These are phyloP conservation scores for Symphodus melops DNA, from an alignment of 2,113 vertebrate species.

Conservation along the genomic window DNA sequence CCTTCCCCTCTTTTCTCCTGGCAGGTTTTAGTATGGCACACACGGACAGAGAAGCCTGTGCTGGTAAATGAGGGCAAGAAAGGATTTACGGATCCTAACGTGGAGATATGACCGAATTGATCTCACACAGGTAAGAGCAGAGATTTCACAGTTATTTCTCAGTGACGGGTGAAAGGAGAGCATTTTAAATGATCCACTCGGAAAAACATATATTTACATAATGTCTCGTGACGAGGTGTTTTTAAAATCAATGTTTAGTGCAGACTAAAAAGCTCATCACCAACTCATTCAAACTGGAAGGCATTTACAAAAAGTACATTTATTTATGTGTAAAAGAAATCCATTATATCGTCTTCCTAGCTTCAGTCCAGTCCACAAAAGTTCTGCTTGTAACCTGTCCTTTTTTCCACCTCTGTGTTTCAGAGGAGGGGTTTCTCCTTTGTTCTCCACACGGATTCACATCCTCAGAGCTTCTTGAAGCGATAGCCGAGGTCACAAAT, in stretches of 20 bases:
- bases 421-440: slow-evolving; percentile 28
- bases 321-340: no score
- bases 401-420: slow-evolving; percentile 20
- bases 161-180: background rate
- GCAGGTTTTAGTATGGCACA: slow-evolving; percentile 93
- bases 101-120: slow-evolving; percentile 85
- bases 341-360: no score
- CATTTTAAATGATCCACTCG: background rate
- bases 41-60: slow-evolving; percentile 88
- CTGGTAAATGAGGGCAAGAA: slow-evolving; percentile 90
- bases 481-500: slow-evolving; percentile 3
- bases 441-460: slow-evolving; percentile 31
- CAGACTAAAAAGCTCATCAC: no score
- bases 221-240: no score
- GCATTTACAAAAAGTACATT: no score
- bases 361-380: background rate
- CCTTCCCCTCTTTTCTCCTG: slow-evolving; percentile 18
- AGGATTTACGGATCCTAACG: slow-evolving; percentile 88
- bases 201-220: no score
- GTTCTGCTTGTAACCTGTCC: background rate
- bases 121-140: slow-evolving; percentile 69
- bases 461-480: slow-evolving; percentile 29
- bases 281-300: no score
- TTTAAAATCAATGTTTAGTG: no score
- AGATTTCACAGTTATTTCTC: slow-evolving; percentile 45